Conservation (phyloP, 2,797 vertebrate genomes). For the Neomorphus geoffroyi region DNA sequence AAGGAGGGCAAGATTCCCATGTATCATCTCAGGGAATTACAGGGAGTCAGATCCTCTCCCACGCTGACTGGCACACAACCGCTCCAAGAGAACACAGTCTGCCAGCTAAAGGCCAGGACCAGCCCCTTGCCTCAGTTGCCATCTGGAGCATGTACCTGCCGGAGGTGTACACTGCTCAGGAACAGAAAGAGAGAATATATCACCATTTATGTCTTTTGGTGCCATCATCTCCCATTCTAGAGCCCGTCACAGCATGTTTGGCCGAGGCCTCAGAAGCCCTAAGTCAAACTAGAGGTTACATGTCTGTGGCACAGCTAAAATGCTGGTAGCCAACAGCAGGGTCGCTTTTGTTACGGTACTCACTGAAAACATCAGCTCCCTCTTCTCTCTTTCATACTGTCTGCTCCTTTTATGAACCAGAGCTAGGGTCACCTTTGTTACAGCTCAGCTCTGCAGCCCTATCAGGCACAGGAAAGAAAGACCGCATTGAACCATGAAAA, state of each 20-base stretch:
- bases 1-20: constrained; percentile 45
- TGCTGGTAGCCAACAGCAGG: rapidly evolving
- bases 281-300: background rate
- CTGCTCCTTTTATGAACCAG: background rate
- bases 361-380: background rate
- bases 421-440: background rate
- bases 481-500: rapidly evolving
- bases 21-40: constrained; percentile 25
- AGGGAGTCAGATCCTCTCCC: constrained; percentile 60
- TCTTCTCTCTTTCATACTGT: background rate
- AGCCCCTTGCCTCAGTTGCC: constrained; percentile 10
- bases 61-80: constrained; percentile 59
- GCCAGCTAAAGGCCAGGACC: constrained; percentile 49
- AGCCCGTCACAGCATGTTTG: rapidly evolving
- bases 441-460: background rate
- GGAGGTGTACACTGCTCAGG: background rate
- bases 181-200: background rate
- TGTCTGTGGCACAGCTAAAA: background rate
- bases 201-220: background rate
- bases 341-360: background rate
- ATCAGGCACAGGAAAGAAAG: background rate
- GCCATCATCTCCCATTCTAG: background rate
- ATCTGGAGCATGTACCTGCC: background rate
- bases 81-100: constrained; percentile 54
- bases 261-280: background rate